Evolutionary conservation across 2,113 vertebrate species (phyloP).

Genomic region (Smithornis capensis): DNA sequence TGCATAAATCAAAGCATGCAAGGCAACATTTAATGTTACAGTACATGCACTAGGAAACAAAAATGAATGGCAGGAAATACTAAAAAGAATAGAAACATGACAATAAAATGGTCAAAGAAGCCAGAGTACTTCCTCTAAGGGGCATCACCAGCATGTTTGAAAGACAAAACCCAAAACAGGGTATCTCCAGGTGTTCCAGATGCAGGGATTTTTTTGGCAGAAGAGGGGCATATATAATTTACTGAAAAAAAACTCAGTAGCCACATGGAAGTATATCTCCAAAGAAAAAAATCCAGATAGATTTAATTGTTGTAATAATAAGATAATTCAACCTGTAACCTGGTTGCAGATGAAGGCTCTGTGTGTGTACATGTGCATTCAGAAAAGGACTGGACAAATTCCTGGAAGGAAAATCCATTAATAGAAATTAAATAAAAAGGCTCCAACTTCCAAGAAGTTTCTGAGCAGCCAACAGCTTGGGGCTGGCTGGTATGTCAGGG

Average conservation of each 20-base stretch:
- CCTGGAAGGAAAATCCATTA: not conserved
- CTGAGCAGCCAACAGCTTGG: rapidly evolving
- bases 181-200: not conserved
- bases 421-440: not conserved
- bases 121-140: not conserved
- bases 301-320: constrained; percentile 83
- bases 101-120: not conserved
- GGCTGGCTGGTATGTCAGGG: not conserved
- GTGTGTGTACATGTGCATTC: not conserved
- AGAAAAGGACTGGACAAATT: not conserved
- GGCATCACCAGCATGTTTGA: not conserved
- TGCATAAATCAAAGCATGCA: not conserved
- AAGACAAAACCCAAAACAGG: not conserved
- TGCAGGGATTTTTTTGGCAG: constrained; percentile 24
- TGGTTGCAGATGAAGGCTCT: constrained; percentile 83
- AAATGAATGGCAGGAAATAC: not conserved
- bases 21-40: not conserved
- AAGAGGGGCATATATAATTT: constrained; percentile 53
- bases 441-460: not conserved
- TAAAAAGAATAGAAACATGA: not conserved
- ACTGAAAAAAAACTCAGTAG: constrained; percentile 67
- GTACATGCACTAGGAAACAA: not conserved
- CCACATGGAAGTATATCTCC: constrained; percentile 81
- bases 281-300: constrained; percentile 81
- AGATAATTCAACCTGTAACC: constrained; percentile 81